These are phyloP conservation scores for Mythimna vitellina DNA, from an alignment of 2,888 invertebrate genomes.

Conservation along the genomic window DNA sequence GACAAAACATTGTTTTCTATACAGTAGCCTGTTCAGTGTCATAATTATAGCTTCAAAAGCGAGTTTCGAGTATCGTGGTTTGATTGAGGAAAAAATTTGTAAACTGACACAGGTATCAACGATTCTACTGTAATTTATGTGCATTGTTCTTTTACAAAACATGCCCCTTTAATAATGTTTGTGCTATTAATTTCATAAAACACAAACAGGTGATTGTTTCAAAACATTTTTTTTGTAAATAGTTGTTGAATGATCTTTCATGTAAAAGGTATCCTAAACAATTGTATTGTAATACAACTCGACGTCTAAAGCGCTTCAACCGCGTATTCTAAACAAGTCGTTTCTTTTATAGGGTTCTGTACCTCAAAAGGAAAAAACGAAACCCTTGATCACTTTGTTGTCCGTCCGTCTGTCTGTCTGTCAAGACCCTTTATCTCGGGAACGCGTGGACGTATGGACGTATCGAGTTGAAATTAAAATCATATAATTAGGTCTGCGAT, in stretches of 20 bases:
- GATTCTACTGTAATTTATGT: background rate
- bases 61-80: background rate
- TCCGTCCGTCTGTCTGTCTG: no score
- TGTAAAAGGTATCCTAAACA: constrained; percentile 37
- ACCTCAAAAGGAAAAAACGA: no score
- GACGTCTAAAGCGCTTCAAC: no score
- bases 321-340: no score
- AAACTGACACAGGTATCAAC: background rate
- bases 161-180: constrained; percentile 16
- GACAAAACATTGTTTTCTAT: background rate
- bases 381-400: no score
- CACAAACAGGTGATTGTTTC: constrained; percentile 43
- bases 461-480: no score
- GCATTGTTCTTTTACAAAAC: constrained; percentile 10
- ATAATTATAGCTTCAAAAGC: background rate
- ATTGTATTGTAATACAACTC: background rate
- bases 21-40: background rate
- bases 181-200: constrained; percentile 31
- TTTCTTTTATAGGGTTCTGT: no score
- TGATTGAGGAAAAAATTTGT: background rate
- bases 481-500: no score
- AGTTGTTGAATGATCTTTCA: constrained; percentile 18
- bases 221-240: constrained; percentile 33
- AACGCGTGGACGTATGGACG: no score
- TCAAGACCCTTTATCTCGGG: no score